A percentile compares a stretch with the other conserved stretches of the same genome.
phyloP scores from a whole-genome alignment of 2,113 vertebrate genomes.

The Melanostigma gelatinosum region DNA sequence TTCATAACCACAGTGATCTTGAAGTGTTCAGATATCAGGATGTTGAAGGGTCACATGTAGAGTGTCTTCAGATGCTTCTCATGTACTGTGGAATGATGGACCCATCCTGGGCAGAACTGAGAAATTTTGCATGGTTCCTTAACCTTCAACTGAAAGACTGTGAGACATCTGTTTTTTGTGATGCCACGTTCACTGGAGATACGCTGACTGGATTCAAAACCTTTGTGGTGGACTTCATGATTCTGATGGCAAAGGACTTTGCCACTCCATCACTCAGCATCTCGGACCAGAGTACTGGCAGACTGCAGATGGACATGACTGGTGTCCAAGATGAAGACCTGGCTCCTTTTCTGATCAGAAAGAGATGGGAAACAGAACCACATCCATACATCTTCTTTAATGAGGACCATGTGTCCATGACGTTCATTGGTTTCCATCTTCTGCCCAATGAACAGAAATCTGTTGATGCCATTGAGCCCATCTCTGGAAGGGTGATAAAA shows the following conservation, averaged over 20 bases:
- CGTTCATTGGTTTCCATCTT: slow-evolving; percentile 95
- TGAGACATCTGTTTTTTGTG: slow-evolving; percentile 91
- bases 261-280: slow-evolving; percentile 92
- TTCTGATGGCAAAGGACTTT: slow-evolving; percentile 96
- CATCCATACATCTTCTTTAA: slow-evolving; percentile 98
- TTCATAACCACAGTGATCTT: slow-evolving; percentile 78
- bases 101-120: slow-evolving; percentile 94
- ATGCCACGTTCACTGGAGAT: slow-evolving; percentile 84
- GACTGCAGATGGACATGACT: slow-evolving; percentile 61
- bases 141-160: slow-evolving; percentile 91
- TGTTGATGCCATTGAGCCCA: slow-evolving; percentile 88
- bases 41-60: slow-evolving; percentile 85
- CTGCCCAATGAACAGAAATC: slow-evolving; percentile 54
- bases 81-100: slow-evolving; percentile 88
- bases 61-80: slow-evolving; percentile 91
- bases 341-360: slow-evolving; percentile 91
- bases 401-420: slow-evolving; percentile 90
- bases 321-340: slow-evolving; percentile 86
- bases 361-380: slow-evolving; percentile 94
- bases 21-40: slow-evolving; percentile 83
- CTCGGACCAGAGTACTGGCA: slow-evolving; percentile 91
- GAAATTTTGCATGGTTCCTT: slow-evolving; percentile 92
- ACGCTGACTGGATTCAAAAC: slow-evolving; percentile 90
- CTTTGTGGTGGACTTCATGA: slow-evolving; percentile 97
- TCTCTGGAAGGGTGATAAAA: slow-evolving; percentile 82